Evolutionary conservation across 2,797 vertebrate genomes (phyloP), one percentile per base, ranked within the genome.

Genomic region (Sebastes hubbsi): DNA sequence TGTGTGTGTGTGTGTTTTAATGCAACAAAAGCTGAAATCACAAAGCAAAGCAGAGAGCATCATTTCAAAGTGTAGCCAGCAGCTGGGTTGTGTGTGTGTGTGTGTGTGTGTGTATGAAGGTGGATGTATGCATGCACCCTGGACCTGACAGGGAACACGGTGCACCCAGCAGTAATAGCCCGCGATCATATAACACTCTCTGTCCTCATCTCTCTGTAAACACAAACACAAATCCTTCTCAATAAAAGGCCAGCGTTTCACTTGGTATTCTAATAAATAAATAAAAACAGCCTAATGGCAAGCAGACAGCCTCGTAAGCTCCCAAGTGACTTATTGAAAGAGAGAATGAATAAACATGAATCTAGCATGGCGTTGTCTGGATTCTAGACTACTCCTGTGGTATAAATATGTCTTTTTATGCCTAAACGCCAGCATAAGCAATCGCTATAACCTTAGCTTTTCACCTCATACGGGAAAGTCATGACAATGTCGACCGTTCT

Each of bases 321-420:
- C 83, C 82, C 82, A 18, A 59, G 82, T 77, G 84, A 82, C 75
- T 70, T 62, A 34, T 1, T 36, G 59, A 79, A 46, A 59, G 22
- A 25, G 2, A 29, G 6, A 67, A 82, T 89, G 72, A 88, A 87
- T 87, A 84, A 88, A 82, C 67, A 88, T 81, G 71, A 78, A 64
- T 62, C 1, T 29, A 59, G n/a, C 16, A 6, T 6, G 9, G 12
- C 34, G 46, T 20, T 22, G 27, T 49, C 9, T 72, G 11, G 25
- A 9, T 54, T 52, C 25, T 38, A 20, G 27, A 73, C 22, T 32
- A 54, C n/a, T 67, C 2, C 6, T 70, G 36, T 56, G 27, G 18
- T 36, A 16, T 13, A 42, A 71, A 68, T 24, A 16, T 20, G 67
- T 46, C 69, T 22, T 32, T 68, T 73, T 10, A 62, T 32, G 36